A percentile compares a stretch with the other conserved stretches of the same genome.
Conservation (phyloP, 2,797 vertebrate species). For the Melanotaenia parkinsoni region DNA sequence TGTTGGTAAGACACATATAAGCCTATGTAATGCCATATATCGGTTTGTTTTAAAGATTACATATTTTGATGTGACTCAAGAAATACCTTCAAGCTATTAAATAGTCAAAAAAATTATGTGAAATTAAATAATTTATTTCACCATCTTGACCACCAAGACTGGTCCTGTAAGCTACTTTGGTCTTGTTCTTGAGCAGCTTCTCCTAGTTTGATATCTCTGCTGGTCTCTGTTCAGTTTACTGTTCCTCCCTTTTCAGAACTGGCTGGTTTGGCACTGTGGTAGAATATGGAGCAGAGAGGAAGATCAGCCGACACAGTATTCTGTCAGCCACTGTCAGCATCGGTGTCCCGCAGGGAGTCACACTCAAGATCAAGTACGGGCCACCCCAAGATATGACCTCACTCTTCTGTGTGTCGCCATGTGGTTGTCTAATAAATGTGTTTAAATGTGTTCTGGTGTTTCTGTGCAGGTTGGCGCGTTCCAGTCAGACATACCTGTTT, state of each 20-base stretch:
- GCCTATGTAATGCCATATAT: not conserved
- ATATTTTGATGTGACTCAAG: not conserved
- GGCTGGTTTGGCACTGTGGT: constrained; percentile 97
- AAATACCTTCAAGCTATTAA: too few species aligned
- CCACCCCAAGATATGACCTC: constrained; percentile 33
- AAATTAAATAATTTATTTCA: too few species aligned
- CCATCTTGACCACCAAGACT: too few species aligned
- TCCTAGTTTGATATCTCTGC: constrained; percentile 1
- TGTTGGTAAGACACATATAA: not conserved
- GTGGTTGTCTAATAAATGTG: constrained; percentile 5
- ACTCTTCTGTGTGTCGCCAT: constrained; percentile 5
- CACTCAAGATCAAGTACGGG: constrained; percentile 95
- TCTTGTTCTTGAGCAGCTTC: constrained; percentile 6
- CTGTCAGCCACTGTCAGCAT: constrained; percentile 94
- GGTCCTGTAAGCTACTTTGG: not conserved
- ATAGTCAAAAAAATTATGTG: too few species aligned
- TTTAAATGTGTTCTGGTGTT: constrained; percentile 11
- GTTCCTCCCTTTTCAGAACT: constrained; percentile 78
- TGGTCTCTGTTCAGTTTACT: constrained; percentile 16
- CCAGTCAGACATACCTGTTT: constrained; percentile 98
- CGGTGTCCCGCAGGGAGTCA: constrained; percentile 96
- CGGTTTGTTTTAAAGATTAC: not conserved
- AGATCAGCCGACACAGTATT: constrained; percentile 96
- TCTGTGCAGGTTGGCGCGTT: constrained; percentile 88
- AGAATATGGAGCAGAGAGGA: constrained; percentile 96